Conservation (phyloP, 2,888 invertebrate genomes). For the Phalera bucephala region DNA sequence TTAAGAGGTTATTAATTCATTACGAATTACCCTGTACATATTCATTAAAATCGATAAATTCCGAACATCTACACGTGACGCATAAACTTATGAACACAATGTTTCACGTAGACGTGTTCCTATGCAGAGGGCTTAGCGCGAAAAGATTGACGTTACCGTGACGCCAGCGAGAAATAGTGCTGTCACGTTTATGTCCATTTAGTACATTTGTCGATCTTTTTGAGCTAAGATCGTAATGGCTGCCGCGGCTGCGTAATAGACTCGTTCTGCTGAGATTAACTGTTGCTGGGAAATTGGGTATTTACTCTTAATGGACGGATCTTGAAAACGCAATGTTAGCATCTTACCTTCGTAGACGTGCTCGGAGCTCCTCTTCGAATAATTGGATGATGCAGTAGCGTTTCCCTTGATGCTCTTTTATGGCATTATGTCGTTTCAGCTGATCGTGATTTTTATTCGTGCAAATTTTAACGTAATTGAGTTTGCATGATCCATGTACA, state of each 20-base stretch:
- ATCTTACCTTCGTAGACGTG: constrained; percentile 28
- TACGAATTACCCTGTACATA: too few species aligned
- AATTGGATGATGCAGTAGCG: constrained; percentile 44
- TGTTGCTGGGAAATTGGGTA: constrained; percentile 47
- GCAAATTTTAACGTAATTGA: too few species aligned
- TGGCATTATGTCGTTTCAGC: constrained; percentile 4
- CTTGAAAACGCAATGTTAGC: constrained; percentile 43
- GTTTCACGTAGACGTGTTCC: constrained; percentile 23
- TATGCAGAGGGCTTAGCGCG: too few species aligned
- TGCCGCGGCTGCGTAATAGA: constrained; percentile 36
- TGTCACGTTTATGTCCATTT: too few species aligned
- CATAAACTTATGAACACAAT: constrained; percentile 7
- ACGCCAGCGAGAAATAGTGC: too few species aligned
- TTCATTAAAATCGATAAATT: too few species aligned
- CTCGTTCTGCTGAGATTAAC: constrained; percentile 49
- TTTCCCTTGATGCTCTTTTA: constrained; percentile 20
- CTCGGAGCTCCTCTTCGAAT: constrained; percentile 25
- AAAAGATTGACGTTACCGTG: too few species aligned
- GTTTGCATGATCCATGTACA: too few species aligned
- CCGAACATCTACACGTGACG: not conserved
- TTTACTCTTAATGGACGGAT: constrained; percentile 46
- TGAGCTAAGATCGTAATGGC: constrained; percentile 20
- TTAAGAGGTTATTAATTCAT: too few species aligned
- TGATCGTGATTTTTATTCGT: too few species aligned
- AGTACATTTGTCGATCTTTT: too few species aligned